Percentiles rank a stretch among this genome's conserved stretches.
These are phyloP conservation scores for Steinernema hermaphroditum DNA, from an alignment of 2,888 invertebrate species.

Conservation along the genomic window DNA sequence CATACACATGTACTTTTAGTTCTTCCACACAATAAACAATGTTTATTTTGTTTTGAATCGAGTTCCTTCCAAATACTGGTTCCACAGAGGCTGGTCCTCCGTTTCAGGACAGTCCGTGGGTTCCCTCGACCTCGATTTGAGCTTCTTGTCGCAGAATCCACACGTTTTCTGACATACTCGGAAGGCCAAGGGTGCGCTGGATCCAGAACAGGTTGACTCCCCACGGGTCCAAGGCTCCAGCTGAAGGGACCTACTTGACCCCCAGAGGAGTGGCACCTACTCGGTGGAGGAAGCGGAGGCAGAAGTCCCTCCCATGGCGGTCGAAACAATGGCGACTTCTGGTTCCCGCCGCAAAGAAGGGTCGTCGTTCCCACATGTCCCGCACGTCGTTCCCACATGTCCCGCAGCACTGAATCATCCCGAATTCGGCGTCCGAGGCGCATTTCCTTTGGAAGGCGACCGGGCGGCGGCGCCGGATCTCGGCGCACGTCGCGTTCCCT, in stretches of 20 bases:
- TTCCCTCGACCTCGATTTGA: neutral
- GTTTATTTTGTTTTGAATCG: too few species aligned
- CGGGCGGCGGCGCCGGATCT: neutral
- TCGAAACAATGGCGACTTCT: neutral
- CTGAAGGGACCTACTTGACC: neutral
- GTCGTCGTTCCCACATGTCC: neutral
- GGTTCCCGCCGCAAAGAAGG: neutral
- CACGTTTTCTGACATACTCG: neutral
- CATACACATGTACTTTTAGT: too few species aligned
- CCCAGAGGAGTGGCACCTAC: neutral
- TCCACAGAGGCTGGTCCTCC: too few species aligned
- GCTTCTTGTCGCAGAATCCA: neutral
- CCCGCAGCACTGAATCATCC: slow-evolving; percentile 20
- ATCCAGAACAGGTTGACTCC: neutral
- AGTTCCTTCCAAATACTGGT: too few species aligned
- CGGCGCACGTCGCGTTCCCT: neutral
- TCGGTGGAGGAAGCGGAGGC: neutral
- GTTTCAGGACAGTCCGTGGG: neutral
- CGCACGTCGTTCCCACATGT: slow-evolving; percentile 13
- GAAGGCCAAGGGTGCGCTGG: neutral
- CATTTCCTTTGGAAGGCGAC: neutral
- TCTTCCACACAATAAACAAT: too few species aligned
- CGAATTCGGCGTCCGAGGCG: neutral
- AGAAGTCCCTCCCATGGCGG: neutral
- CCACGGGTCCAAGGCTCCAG: neutral